These are phyloP conservation scores for Typhlichthys subterraneus DNA, from an alignment of 2,797 vertebrate genomes.

Conservation along the genomic window DNA sequence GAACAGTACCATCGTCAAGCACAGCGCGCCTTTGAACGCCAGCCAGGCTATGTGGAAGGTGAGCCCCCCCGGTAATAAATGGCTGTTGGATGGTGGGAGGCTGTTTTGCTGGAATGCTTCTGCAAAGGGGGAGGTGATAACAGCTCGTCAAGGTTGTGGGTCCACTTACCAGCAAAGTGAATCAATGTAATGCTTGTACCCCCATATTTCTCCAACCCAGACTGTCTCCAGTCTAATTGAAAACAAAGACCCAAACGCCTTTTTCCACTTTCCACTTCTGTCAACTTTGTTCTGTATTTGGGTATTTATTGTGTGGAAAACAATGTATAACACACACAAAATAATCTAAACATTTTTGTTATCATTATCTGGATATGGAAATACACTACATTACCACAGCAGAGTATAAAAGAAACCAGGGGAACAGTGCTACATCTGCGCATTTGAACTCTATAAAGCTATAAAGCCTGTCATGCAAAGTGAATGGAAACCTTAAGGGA, in stretches of 20 bases:
- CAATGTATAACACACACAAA: too few relatives aligned
- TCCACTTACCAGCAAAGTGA: slow-evolving; percentile 19
- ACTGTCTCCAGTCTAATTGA: slow-evolving; percentile 6
- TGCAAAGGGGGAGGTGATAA: slow-evolving; percentile 23
- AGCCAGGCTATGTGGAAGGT: slow-evolving; percentile 37
- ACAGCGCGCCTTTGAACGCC: slow-evolving; percentile 36
- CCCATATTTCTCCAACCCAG: background rate
- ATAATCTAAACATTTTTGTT: too few relatives aligned
- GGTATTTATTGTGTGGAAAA: too few relatives aligned
- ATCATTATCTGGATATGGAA: too few relatives aligned
- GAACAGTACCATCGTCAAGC: slow-evolving; percentile 39
- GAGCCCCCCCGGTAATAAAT: slow-evolving; percentile 34
- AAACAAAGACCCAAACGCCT: background rate
- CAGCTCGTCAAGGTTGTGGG: slow-evolving; percentile 31
- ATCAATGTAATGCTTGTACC: slow-evolving; percentile 21
- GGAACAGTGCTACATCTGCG: slow-evolving; percentile 32
- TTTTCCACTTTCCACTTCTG: background rate
- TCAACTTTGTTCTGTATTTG: slow-evolving; percentile 12
- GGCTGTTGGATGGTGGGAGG: background rate
- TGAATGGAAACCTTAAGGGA: slow-evolving; percentile 45
- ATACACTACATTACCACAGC: too few relatives aligned
- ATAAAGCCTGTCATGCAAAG: slow-evolving; percentile 40
- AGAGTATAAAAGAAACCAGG: too few relatives aligned
- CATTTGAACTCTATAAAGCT: slow-evolving; percentile 46
- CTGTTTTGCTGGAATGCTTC: slow-evolving; percentile 10